phyloP scores from a whole-genome alignment of 2,797 vertebrate species.

The Typhlichthys eigenmanni region DNA sequence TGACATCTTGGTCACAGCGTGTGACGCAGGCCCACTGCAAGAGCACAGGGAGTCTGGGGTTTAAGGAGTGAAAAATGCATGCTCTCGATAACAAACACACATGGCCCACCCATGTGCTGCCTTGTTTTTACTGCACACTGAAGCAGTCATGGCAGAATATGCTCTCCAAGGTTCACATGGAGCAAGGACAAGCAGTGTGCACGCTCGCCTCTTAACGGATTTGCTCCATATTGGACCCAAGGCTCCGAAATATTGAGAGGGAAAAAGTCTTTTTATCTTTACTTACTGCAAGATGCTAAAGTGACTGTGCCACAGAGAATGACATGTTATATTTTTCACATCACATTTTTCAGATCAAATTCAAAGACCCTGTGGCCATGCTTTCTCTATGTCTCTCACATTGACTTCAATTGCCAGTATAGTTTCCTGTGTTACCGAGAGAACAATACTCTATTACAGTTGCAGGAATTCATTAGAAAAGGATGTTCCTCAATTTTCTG shows the following conservation, averaged over 20 bases:
- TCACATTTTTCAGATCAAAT: slow-evolving; percentile 42
- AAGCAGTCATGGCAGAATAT: slow-evolving; percentile 21
- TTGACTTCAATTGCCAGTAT: slow-evolving; percentile 39
- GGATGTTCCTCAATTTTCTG: slow-evolving; percentile 41
- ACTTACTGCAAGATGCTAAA: slow-evolving; percentile 19
- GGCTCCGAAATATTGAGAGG: slow-evolving; percentile 15
- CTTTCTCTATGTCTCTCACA: slow-evolving; percentile 22
- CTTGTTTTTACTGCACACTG: slow-evolving; percentile 5
- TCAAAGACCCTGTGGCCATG: slow-evolving; percentile 14
- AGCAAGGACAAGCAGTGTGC: slow-evolving; percentile 24
- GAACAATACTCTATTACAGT: slow-evolving; percentile 55
- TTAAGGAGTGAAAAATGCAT: slow-evolving; percentile 50
- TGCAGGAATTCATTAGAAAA: slow-evolving; percentile 54
- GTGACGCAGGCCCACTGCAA: slow-evolving; percentile 64
- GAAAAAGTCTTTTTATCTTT: slow-evolving; percentile 22
- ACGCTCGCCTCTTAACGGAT: slow-evolving; percentile 23
- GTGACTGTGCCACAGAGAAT: background rate
- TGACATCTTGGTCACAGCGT: slow-evolving; percentile 67
- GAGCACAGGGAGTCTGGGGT: slow-evolving; percentile 39
- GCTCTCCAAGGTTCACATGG: slow-evolving; percentile 30
- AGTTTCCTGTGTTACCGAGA: slow-evolving; percentile 36
- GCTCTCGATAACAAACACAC: slow-evolving; percentile 1
- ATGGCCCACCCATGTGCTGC: slow-evolving; percentile 3
- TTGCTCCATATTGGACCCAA: slow-evolving; percentile 14
- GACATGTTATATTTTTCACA: background rate